These are phyloP conservation scores for Clarias magur DNA, from an alignment of 2,113 vertebrate genomes.

Conservation along the genomic window DNA sequence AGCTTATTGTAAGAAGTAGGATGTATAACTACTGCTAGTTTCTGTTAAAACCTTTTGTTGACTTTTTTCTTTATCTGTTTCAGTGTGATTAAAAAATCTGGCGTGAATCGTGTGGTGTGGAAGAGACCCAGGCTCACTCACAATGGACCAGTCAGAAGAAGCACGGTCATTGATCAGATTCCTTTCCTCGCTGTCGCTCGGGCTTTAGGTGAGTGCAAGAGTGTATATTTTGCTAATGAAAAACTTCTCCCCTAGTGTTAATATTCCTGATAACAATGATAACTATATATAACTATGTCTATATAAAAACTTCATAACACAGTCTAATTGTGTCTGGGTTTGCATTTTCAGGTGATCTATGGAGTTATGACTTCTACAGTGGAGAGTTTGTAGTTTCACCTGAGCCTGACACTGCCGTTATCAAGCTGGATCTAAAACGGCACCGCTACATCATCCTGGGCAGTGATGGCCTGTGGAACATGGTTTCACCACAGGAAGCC, in stretches of 20 bases:
- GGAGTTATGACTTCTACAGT: conserved; percentile 99
- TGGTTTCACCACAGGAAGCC: conserved; percentile 94
- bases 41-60: neutral
- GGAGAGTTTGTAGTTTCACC: conserved; percentile 97
- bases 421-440: conserved; percentile 87
- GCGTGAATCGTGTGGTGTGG: conserved; percentile 96
- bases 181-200: conserved; percentile 94
- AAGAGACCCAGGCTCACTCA: conserved; percentile 91
- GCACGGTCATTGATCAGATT: conserved; percentile 96
- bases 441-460: conserved; percentile 96
- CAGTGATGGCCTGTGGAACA: conserved; percentile 97
- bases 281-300: no score
- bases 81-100: conserved; percentile 97
- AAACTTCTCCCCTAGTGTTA: neutral
- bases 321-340: neutral
- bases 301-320: neutral
- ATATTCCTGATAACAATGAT: neutral
- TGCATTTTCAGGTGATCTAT: conserved; percentile 82
- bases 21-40: neutral
- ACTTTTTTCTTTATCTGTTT: neutral
- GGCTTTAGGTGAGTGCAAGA: conserved; percentile 69
- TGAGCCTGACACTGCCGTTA: conserved; percentile 92
- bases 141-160: conserved; percentile 91
- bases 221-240: neutral
- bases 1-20: neutral